Evolutionary conservation across 2,113 vertebrate species (phyloP).

Genomic region (Ifrita kowaldi): DNA sequence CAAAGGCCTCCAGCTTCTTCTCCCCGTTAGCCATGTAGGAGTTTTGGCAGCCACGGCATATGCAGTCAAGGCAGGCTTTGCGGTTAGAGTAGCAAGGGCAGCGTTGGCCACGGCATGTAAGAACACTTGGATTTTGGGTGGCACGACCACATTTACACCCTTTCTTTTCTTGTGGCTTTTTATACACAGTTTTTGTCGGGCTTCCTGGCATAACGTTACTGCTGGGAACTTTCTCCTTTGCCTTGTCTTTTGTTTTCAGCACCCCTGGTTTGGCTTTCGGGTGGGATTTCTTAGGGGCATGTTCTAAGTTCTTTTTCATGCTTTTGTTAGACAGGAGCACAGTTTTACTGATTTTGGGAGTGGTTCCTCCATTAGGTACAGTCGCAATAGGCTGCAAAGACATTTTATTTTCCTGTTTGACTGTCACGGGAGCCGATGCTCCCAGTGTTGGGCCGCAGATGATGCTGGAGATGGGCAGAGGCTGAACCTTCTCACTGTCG

Average conservation of each 20-base stretch:
- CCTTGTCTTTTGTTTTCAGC: conserved; percentile 88
- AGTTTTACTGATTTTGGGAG: conserved; percentile 88
- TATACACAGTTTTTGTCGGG: conserved; percentile 90
- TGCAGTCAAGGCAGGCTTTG: conserved; percentile 98
- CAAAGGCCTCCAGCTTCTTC: conserved; percentile 98
- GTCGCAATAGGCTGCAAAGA: conserved; percentile 79
- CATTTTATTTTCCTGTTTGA: conserved; percentile 83
- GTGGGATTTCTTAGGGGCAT: conserved; percentile 88
- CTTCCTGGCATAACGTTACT: conserved; percentile 86
- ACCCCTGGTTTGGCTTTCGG: conserved; percentile 87
- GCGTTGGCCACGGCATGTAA: conserved; percentile 96
- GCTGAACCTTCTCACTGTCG: conserved; percentile 92
- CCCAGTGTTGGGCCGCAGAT: conserved; percentile 84
- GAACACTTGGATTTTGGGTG: conserved; percentile 98
- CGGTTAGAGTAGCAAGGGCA: conserved; percentile 98
- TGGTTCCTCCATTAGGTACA: conserved; percentile 84
- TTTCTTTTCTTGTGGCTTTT: conserved; percentile 96
- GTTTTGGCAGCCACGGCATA: conserved; percentile 99
- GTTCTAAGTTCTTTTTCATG: conserved; percentile 88
- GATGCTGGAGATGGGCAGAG: conserved; percentile 91
- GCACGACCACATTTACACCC: conserved; percentile 98
- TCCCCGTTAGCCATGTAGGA: conserved; percentile 98
- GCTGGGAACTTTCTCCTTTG: conserved; percentile 86
- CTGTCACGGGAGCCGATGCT: conserved; percentile 79
- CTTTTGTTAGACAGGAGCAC: conserved; percentile 85